A percentile compares a stretch with the other conserved stretches of the same genome.
phyloP scores from a whole-genome alignment of 2,113 vertebrate species.

The Petaurus breviceps region DNA sequence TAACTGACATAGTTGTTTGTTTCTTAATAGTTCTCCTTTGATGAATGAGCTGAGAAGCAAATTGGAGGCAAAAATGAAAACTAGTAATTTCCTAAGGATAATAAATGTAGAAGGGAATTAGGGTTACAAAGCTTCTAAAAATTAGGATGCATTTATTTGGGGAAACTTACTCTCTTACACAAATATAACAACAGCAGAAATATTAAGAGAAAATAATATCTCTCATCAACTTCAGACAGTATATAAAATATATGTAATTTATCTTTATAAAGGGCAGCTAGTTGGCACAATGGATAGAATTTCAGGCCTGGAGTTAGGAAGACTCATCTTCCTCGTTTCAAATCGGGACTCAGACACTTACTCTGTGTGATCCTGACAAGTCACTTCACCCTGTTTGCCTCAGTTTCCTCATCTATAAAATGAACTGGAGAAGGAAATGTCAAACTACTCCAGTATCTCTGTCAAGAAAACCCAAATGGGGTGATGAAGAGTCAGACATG shows the following conservation, averaged over 20 bases:
- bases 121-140: slow-evolving; percentile 61
- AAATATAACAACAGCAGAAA: not conserved
- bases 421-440: not conserved
- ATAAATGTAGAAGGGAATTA: slow-evolving; percentile 78
- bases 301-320: not conserved
- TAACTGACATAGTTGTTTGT: slow-evolving; percentile 80
- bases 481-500: not conserved
- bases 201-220: not conserved
- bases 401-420: not conserved
- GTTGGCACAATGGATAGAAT: not conserved
- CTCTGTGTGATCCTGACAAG: not conserved
- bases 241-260: slow-evolving; percentile 11
- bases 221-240: slow-evolving; percentile 38
- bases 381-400: not conserved
- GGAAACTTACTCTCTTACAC: not conserved
- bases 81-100: slow-evolving; percentile 75
- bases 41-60: slow-evolving; percentile 76
- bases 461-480: not conserved
- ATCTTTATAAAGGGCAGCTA: not conserved
- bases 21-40: slow-evolving; percentile 79
- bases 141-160: slow-evolving; percentile 47
- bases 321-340: not conserved
- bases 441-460: not conserved
- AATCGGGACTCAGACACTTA: not conserved
- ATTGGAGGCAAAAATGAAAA: slow-evolving; percentile 81